Percentiles rank a stretch among this genome's conserved stretches.
Evolutionary conservation across 2,113 vertebrate species (phyloP).

Genomic region (Rhinopomastus cyanomelas): DNA sequence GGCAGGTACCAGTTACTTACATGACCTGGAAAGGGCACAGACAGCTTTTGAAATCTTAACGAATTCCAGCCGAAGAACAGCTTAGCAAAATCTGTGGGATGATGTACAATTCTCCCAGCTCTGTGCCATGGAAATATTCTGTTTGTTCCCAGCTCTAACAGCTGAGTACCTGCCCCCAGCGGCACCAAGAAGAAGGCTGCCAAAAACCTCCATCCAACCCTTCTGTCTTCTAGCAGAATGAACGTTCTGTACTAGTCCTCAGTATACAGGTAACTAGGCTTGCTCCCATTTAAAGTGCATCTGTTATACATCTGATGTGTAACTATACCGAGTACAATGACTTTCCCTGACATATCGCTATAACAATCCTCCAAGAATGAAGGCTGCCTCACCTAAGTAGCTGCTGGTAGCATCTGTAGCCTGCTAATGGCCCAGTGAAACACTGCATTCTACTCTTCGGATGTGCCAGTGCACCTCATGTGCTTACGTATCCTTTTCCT

Average conservation of each 20-base stretch:
- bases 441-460: background rate
- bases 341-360: constrained; percentile 8
- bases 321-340: background rate
- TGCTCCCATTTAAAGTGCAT: constrained; percentile 75
- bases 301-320: constrained; percentile 3
- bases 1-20: constrained; percentile 53
- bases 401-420: constrained; percentile 11
- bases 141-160: constrained; percentile 31
- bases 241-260: constrained; percentile 27
- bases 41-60: constrained; percentile 10
- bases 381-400: background rate
- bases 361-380: constrained; percentile 11
- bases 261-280: constrained; percentile 13
- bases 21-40: constrained; percentile 12
- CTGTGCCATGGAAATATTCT: constrained; percentile 27
- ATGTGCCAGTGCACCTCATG: background rate
- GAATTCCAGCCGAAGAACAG: constrained; percentile 35
- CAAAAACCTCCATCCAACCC: constrained; percentile 31
- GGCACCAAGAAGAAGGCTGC: background rate
- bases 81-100: constrained; percentile 24
- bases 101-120: constrained; percentile 25
- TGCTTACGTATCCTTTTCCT: background rate
- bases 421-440: background rate
- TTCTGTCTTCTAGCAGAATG: constrained; percentile 22
- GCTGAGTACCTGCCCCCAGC: constrained; percentile 21